Conservation (phyloP, 2,888 invertebrate genomes). For the Nomada lathburiana region DNA sequence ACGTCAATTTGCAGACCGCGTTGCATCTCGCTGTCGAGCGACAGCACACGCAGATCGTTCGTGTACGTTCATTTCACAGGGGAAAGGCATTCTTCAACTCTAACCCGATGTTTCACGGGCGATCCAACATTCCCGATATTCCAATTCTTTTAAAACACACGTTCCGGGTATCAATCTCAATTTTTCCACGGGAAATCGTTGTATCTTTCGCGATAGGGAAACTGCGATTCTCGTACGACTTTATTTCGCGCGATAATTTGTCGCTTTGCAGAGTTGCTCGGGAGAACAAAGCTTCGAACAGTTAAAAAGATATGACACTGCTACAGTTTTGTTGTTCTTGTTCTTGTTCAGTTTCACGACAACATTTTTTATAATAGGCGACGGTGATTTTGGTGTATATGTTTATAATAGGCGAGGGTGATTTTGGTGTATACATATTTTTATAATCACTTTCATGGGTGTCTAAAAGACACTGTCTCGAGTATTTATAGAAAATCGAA, state of each 20-base stretch:
- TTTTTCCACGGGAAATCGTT: not conserved
- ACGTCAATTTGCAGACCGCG: conserved; percentile 97
- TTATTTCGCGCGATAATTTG: not conserved
- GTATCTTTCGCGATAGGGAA: not conserved
- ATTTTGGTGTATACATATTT: too few relatives aligned
- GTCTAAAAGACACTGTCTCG: not conserved
- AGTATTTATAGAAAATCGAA: not conserved
- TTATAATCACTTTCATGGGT: too few relatives aligned
- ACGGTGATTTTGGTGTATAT: too few relatives aligned
- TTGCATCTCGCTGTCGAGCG: conserved; percentile 98
- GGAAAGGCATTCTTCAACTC: conserved; percentile 13
- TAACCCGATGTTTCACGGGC: conserved; percentile 16
- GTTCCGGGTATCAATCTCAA: conserved; percentile 7
- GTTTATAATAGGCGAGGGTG: too few relatives aligned
- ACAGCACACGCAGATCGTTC: conserved; percentile 98
- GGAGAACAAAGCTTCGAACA: too few relatives aligned
- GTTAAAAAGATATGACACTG: too few relatives aligned
- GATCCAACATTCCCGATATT: conserved; percentile 14
- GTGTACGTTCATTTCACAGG: conserved; percentile 86
- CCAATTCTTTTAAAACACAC: conserved; percentile 23
- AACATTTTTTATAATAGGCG: too few relatives aligned
- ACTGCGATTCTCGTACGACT: not conserved
- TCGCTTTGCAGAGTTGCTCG: too few relatives aligned
- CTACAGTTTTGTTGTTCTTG: too few relatives aligned
- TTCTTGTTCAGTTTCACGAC: too few relatives aligned